Conservation (phyloP, 2,888 invertebrate genomes). For the Sylvicola fuscatus region DNA sequence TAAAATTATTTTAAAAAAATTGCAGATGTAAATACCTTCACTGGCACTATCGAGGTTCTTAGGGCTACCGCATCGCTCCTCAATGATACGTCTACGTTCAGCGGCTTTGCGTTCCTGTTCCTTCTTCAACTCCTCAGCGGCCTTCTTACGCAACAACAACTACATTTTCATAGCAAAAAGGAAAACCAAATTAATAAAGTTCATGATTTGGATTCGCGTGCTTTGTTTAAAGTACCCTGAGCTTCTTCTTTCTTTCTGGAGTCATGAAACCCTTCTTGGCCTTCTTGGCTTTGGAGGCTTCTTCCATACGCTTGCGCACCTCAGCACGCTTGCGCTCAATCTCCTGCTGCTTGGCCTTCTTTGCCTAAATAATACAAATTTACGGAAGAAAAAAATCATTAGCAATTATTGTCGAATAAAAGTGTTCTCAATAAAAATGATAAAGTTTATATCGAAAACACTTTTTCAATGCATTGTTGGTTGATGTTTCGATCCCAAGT, state of each 20-base stretch:
- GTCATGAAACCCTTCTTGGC: constrained; percentile 99
- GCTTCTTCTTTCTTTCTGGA: constrained; percentile 99
- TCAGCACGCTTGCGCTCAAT: constrained; percentile 98
- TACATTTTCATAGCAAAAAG: constrained; percentile 21
- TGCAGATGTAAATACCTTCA: constrained; percentile 48
- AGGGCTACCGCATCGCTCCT: constrained; percentile 83
- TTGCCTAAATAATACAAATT: constrained; percentile 54
- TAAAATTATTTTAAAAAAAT: not conserved
- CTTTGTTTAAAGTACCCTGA: constrained; percentile 49
- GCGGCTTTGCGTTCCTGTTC: constrained; percentile 98
- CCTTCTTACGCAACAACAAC: constrained; percentile 99
- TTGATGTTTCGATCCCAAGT: constrained; percentile 12
- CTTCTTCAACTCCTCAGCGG: constrained; percentile 98
- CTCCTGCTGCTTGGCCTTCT: constrained; percentile 94
- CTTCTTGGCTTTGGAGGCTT: constrained; percentile 95
- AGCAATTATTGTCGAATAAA: constrained; percentile 1
- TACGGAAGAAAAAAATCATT: not conserved
- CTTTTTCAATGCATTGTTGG: not conserved
- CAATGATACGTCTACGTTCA: constrained; percentile 92
- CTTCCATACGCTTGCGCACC: constrained; percentile 96
- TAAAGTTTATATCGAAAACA: not conserved
- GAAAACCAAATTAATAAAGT: too few species aligned
- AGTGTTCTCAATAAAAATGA: not conserved
- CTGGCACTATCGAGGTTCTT: constrained; percentile 81
- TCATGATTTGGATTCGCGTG: not conserved